These are phyloP conservation scores for Pica pica DNA, from an alignment of 2,113 vertebrate species.

Conservation along the genomic window DNA sequence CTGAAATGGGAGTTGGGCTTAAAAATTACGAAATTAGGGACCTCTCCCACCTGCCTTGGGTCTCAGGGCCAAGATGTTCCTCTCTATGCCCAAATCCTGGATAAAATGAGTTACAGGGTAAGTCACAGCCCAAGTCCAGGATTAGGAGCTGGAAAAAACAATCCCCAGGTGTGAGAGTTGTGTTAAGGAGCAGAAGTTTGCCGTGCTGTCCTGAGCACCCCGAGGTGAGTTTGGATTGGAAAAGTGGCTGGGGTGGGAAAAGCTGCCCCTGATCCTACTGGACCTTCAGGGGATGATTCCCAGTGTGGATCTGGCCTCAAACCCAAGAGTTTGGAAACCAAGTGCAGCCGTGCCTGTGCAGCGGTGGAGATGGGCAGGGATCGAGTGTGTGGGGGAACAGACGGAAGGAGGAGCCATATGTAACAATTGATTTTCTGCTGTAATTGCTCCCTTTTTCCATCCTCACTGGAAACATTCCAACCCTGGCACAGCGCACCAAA, in stretches of 20 bases:
- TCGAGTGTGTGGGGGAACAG: not conserved
- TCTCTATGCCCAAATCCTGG: not conserved
- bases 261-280: rapidly evolving
- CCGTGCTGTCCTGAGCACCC: not conserved
- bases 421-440: not conserved
- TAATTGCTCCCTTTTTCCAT: not conserved
- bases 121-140: not conserved
- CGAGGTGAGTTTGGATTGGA: not conserved
- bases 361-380: not conserved
- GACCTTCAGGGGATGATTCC: not conserved
- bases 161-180: rapidly evolving
- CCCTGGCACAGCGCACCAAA: rapidly evolving
- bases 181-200: not conserved
- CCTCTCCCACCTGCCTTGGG: rapidly evolving
- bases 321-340: not conserved
- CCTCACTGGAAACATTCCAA: not conserved
- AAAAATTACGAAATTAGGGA: rapidly evolving
- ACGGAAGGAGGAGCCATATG: rapidly evolving
- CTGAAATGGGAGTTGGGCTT: not conserved
- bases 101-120: rapidly evolving
- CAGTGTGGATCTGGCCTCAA: not conserved
- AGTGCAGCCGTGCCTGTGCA: not conserved
- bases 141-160: not conserved
- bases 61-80: not conserved
- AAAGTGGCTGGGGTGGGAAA: not conserved